These are phyloP conservation scores for Apamea anceps DNA, from an alignment of 2,888 invertebrate genomes.

Conservation along the genomic window DNA sequence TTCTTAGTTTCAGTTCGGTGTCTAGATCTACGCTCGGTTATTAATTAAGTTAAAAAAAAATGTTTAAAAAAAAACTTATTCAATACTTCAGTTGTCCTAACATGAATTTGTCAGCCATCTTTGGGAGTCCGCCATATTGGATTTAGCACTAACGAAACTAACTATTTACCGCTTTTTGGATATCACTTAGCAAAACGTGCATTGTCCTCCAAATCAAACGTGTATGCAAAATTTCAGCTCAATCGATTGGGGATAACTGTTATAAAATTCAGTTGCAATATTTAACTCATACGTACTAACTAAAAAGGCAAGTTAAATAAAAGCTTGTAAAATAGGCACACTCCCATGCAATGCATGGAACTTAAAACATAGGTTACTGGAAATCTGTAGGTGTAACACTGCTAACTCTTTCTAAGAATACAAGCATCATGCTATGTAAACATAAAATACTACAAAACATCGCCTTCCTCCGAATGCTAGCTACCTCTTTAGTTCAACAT, in stretches of 20 bases:
- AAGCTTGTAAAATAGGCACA: neutral
- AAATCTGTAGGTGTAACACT: too few species aligned
- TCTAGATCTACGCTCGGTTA: neutral
- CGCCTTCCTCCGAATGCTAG: neutral
- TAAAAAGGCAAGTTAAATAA: neutral
- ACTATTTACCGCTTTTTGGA: too few species aligned
- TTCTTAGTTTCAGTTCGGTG: neutral
- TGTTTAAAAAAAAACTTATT: neutral
- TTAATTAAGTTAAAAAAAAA: too few species aligned
- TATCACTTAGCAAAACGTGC: neutral
- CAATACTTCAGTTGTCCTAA: neutral
- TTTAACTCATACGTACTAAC: neutral
- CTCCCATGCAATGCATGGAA: neutral
- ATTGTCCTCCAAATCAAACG: neutral
- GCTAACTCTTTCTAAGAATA: neutral
- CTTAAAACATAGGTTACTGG: neutral
- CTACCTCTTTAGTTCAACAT: slow-evolving; percentile 19
- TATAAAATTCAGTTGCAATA: neutral
- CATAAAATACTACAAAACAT: slow-evolving; percentile 7
- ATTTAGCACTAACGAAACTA: too few species aligned
- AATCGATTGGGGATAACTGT: neutral
- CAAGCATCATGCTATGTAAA: neutral
- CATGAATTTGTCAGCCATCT: neutral
- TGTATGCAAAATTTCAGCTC: neutral
- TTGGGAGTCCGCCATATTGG: neutral